Evolutionary conservation across 2,797 vertebrate genomes (phyloP).

Genomic region (Myotis planiceps): DNA sequence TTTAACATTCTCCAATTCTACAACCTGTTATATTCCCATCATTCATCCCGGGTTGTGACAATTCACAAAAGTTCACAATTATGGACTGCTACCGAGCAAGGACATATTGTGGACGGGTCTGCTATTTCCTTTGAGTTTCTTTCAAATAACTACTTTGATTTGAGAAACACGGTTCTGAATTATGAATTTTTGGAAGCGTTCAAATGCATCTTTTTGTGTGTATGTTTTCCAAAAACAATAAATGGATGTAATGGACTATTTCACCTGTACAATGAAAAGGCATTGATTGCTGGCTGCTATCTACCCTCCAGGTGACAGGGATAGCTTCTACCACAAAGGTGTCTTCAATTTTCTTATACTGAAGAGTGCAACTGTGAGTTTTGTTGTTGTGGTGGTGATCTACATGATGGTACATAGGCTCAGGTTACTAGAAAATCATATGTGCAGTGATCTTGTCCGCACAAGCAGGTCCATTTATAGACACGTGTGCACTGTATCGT

Average conservation of each 20-base stretch:
- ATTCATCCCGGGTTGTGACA: constrained; percentile 37
- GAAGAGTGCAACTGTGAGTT: not conserved
- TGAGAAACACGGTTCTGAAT: constrained; percentile 32
- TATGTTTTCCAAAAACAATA: constrained; percentile 36
- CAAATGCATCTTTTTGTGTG: not conserved
- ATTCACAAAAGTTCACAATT: constrained; percentile 59
- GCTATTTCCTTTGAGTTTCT: constrained; percentile 10
- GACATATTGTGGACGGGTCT: not conserved
- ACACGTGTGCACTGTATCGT: not conserved
- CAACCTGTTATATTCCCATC: constrained; percentile 77
- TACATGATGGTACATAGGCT: not conserved
- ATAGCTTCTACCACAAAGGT: not conserved
- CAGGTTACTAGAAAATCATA: not conserved
- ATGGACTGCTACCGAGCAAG: not conserved
- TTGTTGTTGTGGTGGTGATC: not conserved
- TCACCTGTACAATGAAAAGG: not conserved
- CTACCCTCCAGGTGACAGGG: not conserved
- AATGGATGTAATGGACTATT: not conserved
- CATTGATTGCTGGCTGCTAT: not conserved
- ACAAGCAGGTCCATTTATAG: not conserved
- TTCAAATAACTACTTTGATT: not conserved
- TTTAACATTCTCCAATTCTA: constrained; percentile 71
- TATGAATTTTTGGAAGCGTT: not conserved
- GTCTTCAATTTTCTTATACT: not conserved
- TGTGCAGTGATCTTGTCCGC: not conserved